Percentiles rank a stretch among this genome's conserved stretches.
phyloP scores from a whole-genome alignment of 1,140 invertebrate species.

The Cyclargus thomasi region DNA sequence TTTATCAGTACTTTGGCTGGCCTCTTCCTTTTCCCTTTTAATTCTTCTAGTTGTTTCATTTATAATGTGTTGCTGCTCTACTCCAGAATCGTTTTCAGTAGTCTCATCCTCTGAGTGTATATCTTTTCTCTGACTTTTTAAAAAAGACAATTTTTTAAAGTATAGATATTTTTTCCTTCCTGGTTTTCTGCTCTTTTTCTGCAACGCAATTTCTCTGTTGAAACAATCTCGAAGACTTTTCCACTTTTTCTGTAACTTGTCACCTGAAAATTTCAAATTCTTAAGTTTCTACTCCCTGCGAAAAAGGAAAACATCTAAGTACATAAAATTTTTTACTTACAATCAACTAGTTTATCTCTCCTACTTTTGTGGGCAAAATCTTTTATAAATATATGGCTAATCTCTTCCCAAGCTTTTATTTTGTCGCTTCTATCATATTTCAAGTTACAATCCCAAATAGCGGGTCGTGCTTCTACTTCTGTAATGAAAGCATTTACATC shows the following conservation, averaged over 20 bases:
- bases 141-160: neutral
- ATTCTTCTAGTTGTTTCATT: neutral
- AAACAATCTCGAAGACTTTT: neutral
- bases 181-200: neutral
- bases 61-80: neutral
- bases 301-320: too few species aligned
- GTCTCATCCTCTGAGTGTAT: neutral
- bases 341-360: neutral
- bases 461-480: neutral
- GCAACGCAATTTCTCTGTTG: neutral
- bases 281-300: too few species aligned
- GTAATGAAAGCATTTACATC: too few species aligned
- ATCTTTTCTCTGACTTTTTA: neutral
- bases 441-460: neutral
- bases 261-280: neutral
- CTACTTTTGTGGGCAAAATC: neutral
- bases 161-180: neutral
- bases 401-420: neutral
- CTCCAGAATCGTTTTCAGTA: neutral
- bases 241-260: neutral
- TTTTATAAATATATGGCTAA: neutral
- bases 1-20: neutral
- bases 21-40: neutral
- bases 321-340: too few species aligned
- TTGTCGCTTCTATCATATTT: neutral